Evolutionary conservation across 1,140 invertebrate species (phyloP).

Genomic region (Magallana gigas): DNA sequence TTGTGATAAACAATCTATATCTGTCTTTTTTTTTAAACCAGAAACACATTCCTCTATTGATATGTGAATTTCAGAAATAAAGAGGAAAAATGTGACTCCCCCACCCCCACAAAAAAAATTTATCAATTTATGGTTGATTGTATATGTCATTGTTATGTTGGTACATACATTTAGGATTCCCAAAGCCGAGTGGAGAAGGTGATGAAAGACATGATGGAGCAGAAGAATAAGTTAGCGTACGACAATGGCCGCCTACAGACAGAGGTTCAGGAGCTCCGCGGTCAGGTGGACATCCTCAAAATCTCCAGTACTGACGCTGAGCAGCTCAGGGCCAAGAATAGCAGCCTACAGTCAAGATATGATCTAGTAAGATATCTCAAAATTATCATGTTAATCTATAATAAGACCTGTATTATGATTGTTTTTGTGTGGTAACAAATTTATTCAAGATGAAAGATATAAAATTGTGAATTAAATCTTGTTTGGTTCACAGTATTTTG

Average conservation of each 20-base stretch:
- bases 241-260: slow-evolving; percentile 76
- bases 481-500: too few species aligned
- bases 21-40: too few species aligned
- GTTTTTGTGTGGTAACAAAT: too few species aligned
- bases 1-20: neutral
- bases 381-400: neutral
- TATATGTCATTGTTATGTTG: neutral
- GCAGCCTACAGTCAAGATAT: slow-evolving; percentile 69
- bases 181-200: slow-evolving; percentile 70
- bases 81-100: too few species aligned
- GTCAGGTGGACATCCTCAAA: slow-evolving; percentile 65
- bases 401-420: too few species aligned
- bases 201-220: slow-evolving; percentile 75
- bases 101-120: too few species aligned
- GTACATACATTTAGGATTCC: slow-evolving; percentile 54
- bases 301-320: slow-evolving; percentile 62
- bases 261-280: slow-evolving; percentile 67
- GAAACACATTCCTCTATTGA: too few species aligned
- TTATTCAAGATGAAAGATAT: too few species aligned
- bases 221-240: slow-evolving; percentile 77
- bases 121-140: neutral
- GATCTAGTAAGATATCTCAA: slow-evolving; percentile 63
- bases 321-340: slow-evolving; percentile 65
- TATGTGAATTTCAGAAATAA: too few species aligned
- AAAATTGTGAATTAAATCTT: too few species aligned